Evolutionary conservation across 1,140 invertebrate species (phyloP), one percentile per base, ranked within the genome.

Genomic region (Drosophila rhopaloa): DNA sequence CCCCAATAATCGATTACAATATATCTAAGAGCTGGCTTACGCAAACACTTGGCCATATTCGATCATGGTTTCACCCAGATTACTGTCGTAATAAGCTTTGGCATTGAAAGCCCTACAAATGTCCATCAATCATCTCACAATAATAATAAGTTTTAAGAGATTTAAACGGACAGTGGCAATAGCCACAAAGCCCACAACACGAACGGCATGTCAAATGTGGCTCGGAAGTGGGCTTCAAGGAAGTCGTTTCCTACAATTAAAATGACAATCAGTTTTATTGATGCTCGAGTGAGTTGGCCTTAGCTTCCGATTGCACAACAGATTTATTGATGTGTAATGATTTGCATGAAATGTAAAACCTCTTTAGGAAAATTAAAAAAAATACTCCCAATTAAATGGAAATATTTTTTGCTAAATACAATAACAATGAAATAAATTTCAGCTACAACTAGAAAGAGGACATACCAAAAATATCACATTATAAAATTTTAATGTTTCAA

Each of bases 41-140:
- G 27, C 24, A 70, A 58, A 57, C 55, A 53, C 40, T 44, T 58
- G 43, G 41, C 7, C 55, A 37, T 19, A 59, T 46, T 73, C 41
- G 38, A 56, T 53, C 55, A 48, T 70, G 55, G 60, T 67, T 41
- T 24, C 24, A 4, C 48, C 27, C 44, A 68, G 80, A 59, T 80
- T 83, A 67, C 41, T 58, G 73, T 53, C 77, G 74, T 67, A 76
- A 72, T 76, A 76, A 67, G 81, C 76, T 63, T 72, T 38, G 51
- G 47, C 40, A 59, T 24, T 24, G 14, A 60, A 84, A 84, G 46
- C 72, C 59, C 46, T 27, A 51, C 46, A 60, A 84, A 59, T 66
- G 51, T 35, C 81, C 59, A 80, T 83, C 81, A 76, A 72, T 76
- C 81, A 57, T 59, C 54, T 24, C 44, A 43, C 44, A 53, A 56